Evolutionary conservation across 2,888 invertebrate species (phyloP).

Genomic region (Ichneumon xanthorius): DNA sequence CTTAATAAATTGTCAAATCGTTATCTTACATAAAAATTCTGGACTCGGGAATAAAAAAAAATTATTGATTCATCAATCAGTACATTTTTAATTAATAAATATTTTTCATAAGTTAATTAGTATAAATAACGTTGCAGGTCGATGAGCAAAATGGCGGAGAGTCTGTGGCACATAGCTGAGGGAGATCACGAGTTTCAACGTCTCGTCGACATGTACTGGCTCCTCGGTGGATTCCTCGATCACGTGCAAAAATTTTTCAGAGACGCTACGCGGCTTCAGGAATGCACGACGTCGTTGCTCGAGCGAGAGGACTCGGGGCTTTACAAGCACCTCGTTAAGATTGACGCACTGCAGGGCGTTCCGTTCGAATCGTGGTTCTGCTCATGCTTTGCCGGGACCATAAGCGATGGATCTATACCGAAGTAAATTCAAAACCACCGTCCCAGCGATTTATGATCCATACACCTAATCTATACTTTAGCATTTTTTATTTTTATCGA

Average conservation of each 20-base stretch:
- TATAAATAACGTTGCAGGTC: constrained; percentile 72
- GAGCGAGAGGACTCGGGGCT: constrained; percentile 92
- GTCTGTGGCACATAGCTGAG: constrained; percentile 90
- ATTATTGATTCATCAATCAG: background rate
- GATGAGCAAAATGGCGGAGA: constrained; percentile 86
- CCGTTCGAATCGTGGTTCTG: constrained; percentile 93
- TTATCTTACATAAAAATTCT: too few relatives aligned
- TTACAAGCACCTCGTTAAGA: constrained; percentile 89
- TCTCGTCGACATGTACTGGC: constrained; percentile 92
- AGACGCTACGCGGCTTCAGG: constrained; percentile 89
- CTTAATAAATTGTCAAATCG: too few relatives aligned
- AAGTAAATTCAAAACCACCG: constrained; percentile 86
- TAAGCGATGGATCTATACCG: constrained; percentile 91
- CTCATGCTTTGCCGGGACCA: constrained; percentile 92
- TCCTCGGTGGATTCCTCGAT: constrained; percentile 91
- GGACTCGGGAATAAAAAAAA: too few relatives aligned
- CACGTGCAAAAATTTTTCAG: constrained; percentile 89
- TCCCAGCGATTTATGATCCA: background rate
- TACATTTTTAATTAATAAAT: background rate
- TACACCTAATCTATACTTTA: background rate
- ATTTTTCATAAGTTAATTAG: constrained; percentile 20
- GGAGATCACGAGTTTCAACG: constrained; percentile 86
- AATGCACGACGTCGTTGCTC: constrained; percentile 88
- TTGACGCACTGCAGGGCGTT: constrained; percentile 88
- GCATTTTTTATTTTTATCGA: background rate